A percentile compares a stretch with the other conserved stretches of the same genome.
Conservation (phyloP, 2,113 vertebrate species). For the Bos indicus region DNA sequence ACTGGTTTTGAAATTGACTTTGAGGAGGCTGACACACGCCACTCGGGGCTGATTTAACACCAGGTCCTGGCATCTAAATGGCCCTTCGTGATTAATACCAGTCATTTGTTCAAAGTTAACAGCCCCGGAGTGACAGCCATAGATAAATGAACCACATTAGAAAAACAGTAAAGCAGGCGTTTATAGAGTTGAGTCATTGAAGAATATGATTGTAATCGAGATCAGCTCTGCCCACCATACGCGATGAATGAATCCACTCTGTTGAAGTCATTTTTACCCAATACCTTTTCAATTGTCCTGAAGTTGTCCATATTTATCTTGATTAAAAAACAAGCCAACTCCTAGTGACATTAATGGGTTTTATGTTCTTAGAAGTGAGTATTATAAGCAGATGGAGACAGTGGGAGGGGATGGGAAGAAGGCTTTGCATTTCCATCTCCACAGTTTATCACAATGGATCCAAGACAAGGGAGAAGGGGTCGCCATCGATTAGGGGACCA, state of each 20-base stretch:
- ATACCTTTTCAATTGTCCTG: constrained; percentile 65
- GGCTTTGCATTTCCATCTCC: constrained; percentile 44
- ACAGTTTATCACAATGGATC: constrained; percentile 33
- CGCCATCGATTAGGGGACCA: constrained; percentile 68
- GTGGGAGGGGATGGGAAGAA: constrained; percentile 4
- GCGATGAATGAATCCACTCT: constrained; percentile 72
- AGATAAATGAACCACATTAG: constrained; percentile 84
- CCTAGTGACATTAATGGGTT: constrained; percentile 53
- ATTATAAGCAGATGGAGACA: constrained; percentile 77
- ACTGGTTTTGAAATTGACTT: constrained; percentile 59
- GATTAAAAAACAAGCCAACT: constrained; percentile 74
- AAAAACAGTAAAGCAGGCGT: constrained; percentile 82
- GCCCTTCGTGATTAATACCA: constrained; percentile 81
- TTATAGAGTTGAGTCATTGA: constrained; percentile 71
- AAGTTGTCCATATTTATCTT: constrained; percentile 75
- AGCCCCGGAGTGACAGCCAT: constrained; percentile 79
- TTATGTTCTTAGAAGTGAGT: constrained; percentile 66
- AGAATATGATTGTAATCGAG: constrained; percentile 65
- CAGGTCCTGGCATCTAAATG: constrained; percentile 76
- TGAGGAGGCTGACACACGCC: constrained; percentile 72
- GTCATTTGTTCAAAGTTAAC: constrained; percentile 82
- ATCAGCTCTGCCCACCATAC: constrained; percentile 70
- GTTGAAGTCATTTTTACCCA: constrained; percentile 63
- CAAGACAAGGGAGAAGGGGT: constrained; percentile 61
- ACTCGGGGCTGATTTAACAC: constrained; percentile 83